Conservation (phyloP, 2,797 vertebrate genomes). For the Hypotaenidia okinawae region DNA sequence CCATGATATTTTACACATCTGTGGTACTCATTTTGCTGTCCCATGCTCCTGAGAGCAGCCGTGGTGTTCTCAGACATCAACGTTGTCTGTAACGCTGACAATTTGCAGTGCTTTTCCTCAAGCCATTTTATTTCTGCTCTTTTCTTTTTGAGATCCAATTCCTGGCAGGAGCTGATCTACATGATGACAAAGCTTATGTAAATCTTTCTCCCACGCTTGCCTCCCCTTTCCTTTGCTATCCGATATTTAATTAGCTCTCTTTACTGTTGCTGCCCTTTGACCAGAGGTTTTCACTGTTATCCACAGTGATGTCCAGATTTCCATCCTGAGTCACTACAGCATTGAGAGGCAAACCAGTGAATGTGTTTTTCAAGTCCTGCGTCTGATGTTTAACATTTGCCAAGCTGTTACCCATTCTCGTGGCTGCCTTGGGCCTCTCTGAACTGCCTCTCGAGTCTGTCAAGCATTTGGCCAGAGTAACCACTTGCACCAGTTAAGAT, state of each 20-base stretch:
- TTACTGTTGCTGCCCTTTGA: conserved; percentile 29
- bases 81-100: background rate
- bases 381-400: background rate
- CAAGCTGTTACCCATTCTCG: background rate
- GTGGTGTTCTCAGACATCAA: background rate
- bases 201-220: conserved; percentile 32
- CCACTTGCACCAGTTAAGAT: background rate
- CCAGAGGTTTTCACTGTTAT: conserved; percentile 26
- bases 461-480: background rate
- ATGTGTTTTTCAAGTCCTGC: background rate
- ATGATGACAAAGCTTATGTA: conserved; percentile 27
- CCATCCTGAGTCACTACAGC: conserved; percentile 30
- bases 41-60: background rate
- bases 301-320: conserved; percentile 36
- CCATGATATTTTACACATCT: background rate
- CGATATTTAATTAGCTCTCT: conserved; percentile 48
- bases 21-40: background rate
- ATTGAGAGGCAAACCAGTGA: background rate
- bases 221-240: conserved; percentile 24
- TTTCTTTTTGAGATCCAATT: conserved; percentile 1
- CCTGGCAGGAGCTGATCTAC: conserved; percentile 22
- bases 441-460: background rate
- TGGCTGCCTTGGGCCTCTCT: background rate
- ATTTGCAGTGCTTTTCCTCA: background rate
- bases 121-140: background rate